Base-by-base conservation (phyloP, 2,888 invertebrate species). In the Endotricha flammealis region DNA sequence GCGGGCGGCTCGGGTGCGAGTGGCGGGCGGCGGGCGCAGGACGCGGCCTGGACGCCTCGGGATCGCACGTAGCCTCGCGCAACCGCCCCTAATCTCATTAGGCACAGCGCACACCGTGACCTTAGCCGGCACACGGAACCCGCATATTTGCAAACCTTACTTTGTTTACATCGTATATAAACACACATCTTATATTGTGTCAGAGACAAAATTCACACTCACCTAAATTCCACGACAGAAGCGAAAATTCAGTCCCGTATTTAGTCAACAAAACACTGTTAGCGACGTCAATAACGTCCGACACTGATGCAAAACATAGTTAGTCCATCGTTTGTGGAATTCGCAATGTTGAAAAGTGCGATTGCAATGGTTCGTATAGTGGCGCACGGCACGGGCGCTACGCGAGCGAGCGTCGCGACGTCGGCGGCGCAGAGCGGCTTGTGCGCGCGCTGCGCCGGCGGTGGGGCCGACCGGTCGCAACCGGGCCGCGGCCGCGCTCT, bases 391-490 rank as follows among this genome's bases (percentile, higher is more conserved):
- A 59, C 69, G 77, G 74, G 76, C 65, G 73, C 66, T 67, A 52
- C 61, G 57, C 70, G 64, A 64, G 63, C 67, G 70, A 70, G 81
- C 82, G 82, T 81, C 82, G 83, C 82, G 81, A 78, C 82, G 81
- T 75, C 74, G 79, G 58, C 81, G 82, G 74, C 74, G 69, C 81
- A 69, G 66, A 72, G 75, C 80, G 73, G 74, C 71, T 58, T 75
- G 68, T 72, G 77, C 75, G 76, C 74, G 60, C 62, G 67, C 73
- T 70, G 60, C 56, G 53, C 8, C 20, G n/a, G 68, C 76, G 72
- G 82, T 70, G 82, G 83, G 79, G 80, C 74, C 81, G 82, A 81
- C 83, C 83, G 85, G 83, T 82, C 83, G 79, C 82, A 82, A 81
- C 71, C 79, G 78, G 85, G 82, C 74, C 82, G 75, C 77, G 70